Percentiles rank a stretch among this genome's conserved stretches.
phyloP scores from a whole-genome alignment of 2,888 invertebrate species.

The Schizotus pectinicornis region DNA sequence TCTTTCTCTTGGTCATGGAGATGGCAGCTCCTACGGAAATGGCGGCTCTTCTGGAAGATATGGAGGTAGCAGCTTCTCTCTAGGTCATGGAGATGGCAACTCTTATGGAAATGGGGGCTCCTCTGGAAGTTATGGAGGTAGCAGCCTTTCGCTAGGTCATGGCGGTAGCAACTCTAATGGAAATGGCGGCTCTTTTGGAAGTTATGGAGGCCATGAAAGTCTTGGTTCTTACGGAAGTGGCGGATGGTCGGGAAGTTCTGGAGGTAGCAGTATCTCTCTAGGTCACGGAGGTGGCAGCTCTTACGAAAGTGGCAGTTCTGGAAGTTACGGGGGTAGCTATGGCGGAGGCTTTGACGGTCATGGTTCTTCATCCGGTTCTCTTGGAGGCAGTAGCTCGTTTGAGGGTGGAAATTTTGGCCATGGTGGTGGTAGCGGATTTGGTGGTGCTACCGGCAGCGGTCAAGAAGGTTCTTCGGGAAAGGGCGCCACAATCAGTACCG shows the following conservation, averaged over 20 bases:
- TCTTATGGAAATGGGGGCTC: not conserved
- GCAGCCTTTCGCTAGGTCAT: not conserved
- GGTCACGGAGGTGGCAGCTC: no score
- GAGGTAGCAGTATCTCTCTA: not conserved
- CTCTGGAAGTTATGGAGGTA: constrained; percentile 1
- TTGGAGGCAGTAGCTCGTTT: not conserved
- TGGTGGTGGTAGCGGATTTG: constrained; percentile 36
- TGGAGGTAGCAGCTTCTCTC: not conserved
- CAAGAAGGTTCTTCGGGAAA: constrained; percentile 25
- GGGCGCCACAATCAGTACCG: constrained; percentile 50
- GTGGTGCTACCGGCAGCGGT: constrained; percentile 22
- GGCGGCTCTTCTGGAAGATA: not conserved
- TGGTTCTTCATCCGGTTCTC: not conserved
- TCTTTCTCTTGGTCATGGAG: not conserved
- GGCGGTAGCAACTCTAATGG: not conserved
- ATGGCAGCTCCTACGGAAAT: not conserved
- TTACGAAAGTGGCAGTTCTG: not conserved
- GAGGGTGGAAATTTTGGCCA: constrained; percentile 16
- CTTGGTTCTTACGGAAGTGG: not conserved
- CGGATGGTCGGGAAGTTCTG: not conserved
- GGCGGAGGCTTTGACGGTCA: not conserved
- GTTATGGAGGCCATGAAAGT: not conserved
- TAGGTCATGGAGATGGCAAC: not conserved
- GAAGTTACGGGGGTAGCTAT: not conserved
- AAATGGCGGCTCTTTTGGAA: not conserved